A percentile compares a stretch with the other conserved stretches of the same genome.
Evolutionary conservation across 2,888 invertebrate genomes (phyloP).

Genomic region (Zele albiditarsus): DNA sequence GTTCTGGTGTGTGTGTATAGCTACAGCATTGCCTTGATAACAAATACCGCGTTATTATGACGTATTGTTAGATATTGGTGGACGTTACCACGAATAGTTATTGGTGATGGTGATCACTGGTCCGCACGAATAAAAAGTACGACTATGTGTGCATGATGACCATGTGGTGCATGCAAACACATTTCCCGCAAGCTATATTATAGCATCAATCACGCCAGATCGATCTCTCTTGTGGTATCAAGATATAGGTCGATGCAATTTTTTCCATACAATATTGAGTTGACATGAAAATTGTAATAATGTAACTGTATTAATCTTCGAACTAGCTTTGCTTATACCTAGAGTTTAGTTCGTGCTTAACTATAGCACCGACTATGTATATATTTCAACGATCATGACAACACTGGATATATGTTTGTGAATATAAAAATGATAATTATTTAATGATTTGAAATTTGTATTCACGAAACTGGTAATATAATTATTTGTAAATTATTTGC

Average conservation of each 20-base stretch:
- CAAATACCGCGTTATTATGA: constrained; percentile 47
- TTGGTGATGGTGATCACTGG: constrained; percentile 45
- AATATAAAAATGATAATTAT: too few species aligned
- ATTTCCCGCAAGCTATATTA: not conserved
- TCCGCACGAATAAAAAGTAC: constrained; percentile 29
- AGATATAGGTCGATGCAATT: constrained; percentile 28
- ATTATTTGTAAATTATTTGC: too few species aligned
- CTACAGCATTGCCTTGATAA: not conserved
- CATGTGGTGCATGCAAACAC: constrained; percentile 13
- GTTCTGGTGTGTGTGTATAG: not conserved
- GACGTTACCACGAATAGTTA: constrained; percentile 47
- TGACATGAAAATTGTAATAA: not conserved
- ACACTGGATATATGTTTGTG: too few species aligned
- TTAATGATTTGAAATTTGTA: too few species aligned
- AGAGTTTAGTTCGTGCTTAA: too few species aligned
- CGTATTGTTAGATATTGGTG: constrained; percentile 47
- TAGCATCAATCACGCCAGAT: constrained; percentile 8
- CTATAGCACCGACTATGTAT: too few species aligned
- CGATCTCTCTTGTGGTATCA: constrained; percentile 22
- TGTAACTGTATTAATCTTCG: too few species aligned
- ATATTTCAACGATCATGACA: too few species aligned
- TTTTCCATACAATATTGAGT: not conserved
- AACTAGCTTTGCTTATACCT: too few species aligned
- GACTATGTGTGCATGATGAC: constrained; percentile 7
- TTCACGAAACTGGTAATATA: too few species aligned